Evolutionary conservation across 2,113 vertebrate genomes (phyloP).

Genomic region (Bolborhynchus lineola): DNA sequence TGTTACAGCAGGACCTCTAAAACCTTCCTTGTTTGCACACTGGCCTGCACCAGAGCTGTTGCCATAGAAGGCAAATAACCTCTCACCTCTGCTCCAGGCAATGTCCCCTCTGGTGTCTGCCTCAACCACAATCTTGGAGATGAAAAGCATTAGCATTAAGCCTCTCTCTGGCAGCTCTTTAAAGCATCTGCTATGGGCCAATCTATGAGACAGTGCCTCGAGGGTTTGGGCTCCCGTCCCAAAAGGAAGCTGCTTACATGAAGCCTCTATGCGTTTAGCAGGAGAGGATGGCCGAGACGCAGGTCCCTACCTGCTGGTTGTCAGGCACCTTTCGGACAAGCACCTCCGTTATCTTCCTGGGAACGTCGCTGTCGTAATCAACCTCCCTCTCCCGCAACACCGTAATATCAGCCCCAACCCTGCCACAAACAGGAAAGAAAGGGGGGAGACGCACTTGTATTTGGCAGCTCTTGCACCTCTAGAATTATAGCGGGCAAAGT

Average conservation of each 20-base stretch:
- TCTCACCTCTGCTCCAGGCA: neutral
- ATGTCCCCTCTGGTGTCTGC: neutral
- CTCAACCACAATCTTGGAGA: neutral
- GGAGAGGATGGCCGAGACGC: neutral
- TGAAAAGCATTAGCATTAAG: neutral
- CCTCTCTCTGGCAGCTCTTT: neutral
- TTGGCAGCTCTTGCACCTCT: neutral
- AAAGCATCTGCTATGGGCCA: neutral
- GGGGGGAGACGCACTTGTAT: neutral
- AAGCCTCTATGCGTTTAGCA: neutral
- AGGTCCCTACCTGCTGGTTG: constrained; percentile 89
- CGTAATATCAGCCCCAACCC: constrained; percentile 95
- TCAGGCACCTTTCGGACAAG: constrained; percentile 97
- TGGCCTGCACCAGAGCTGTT: neutral
- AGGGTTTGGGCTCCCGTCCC: neutral
- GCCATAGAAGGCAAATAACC: neutral
- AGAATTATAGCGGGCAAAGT: neutral
- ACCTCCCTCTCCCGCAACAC: constrained; percentile 91
- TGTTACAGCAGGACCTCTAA: neutral
- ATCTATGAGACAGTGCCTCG: neutral
- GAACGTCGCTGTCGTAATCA: constrained; percentile 86
- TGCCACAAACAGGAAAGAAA: constrained; percentile 55
- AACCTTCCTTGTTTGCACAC: neutral
- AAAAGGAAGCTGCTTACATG: neutral
- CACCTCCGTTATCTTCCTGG: constrained; percentile 92